These are phyloP conservation scores for Ctenopoma kingsleyae DNA, from an alignment of 2,797 vertebrate species.

Conservation along the genomic window DNA sequence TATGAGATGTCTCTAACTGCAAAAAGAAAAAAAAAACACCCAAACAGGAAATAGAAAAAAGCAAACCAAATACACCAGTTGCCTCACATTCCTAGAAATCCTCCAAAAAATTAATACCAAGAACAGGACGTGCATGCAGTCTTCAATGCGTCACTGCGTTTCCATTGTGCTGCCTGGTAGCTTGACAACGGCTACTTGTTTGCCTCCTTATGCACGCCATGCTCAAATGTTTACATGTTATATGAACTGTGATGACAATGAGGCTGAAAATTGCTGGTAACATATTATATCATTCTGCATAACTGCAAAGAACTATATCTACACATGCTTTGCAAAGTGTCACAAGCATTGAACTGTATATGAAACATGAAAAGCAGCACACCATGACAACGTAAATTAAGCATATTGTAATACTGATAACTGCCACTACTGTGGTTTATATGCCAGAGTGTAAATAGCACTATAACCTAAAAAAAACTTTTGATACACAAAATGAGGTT, in stretches of 20 bases:
- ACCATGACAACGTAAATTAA: not conserved
- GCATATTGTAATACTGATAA: not conserved
- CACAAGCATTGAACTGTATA: not conserved
- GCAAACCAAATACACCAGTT: slow-evolving; percentile 57
- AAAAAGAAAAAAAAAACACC: slow-evolving; percentile 7
- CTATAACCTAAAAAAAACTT: slow-evolving; percentile 37
- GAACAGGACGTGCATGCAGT: slow-evolving; percentile 78
- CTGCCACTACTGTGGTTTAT: slow-evolving; percentile 15
- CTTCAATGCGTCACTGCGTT: slow-evolving; percentile 67
- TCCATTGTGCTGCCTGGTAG: slow-evolving; percentile 66
- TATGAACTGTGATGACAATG: slow-evolving; percentile 28
- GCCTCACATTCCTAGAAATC: slow-evolving; percentile 84
- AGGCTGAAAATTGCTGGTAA: slow-evolving; percentile 11
- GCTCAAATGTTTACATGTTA: slow-evolving; percentile 25
- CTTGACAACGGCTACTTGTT: slow-evolving; percentile 68
- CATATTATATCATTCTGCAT: not conserved
- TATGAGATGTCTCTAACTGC: slow-evolving; percentile 5
- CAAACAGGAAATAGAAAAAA: slow-evolving; percentile 65
- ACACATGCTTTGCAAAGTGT: not conserved
- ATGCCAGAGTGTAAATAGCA: slow-evolving; percentile 1
- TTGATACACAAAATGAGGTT: slow-evolving; percentile 56
- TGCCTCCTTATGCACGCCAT: slow-evolving; percentile 35
- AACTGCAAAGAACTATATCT: not conserved
- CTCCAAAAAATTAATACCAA: slow-evolving; percentile 80
- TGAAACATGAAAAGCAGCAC: not conserved